A percentile compares a stretch with the other conserved stretches of the same genome.
phyloP scores from a whole-genome alignment of 2,888 invertebrate species.

The Spisula subtruncata region DNA sequence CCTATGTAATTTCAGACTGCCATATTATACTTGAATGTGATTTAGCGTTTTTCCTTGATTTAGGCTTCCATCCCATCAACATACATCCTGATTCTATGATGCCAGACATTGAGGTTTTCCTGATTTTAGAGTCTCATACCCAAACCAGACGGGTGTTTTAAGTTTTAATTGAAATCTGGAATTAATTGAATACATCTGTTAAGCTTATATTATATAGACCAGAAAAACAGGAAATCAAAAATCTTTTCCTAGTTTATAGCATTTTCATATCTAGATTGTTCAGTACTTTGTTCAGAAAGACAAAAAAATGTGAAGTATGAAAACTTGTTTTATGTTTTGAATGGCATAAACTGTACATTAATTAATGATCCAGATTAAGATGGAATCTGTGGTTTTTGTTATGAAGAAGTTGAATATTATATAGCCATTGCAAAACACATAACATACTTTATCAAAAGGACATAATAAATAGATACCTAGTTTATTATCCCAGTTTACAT shows the following conservation, averaged over 20 bases:
- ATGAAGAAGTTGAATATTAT: no score
- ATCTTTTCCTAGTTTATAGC: not conserved
- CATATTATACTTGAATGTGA: not conserved
- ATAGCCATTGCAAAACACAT: no score
- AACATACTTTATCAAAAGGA: no score
- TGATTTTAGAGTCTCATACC: not conserved
- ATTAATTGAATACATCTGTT: constrained; percentile 61
- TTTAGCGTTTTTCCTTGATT: not conserved
- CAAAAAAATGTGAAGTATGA: not conserved
- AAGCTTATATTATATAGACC: constrained; percentile 44
- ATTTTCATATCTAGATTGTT: not conserved
- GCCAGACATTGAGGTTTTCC: not conserved
- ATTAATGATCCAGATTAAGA: not conserved
- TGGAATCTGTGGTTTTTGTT: no score
- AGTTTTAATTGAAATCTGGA: constrained; percentile 58
- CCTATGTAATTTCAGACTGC: not conserved
- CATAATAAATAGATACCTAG: no score
- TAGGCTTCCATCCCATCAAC: not conserved
- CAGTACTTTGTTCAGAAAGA: not conserved
- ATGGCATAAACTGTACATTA: not conserved
- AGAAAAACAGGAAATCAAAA: constrained; percentile 29
- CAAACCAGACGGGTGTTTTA: constrained; percentile 28
- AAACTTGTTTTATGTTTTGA: not conserved
- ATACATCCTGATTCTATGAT: not conserved
- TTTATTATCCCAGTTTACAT: no score